phyloP scores from a whole-genome alignment of 1,140 invertebrate genomes.

The Harpegnathos saltator region DNA sequence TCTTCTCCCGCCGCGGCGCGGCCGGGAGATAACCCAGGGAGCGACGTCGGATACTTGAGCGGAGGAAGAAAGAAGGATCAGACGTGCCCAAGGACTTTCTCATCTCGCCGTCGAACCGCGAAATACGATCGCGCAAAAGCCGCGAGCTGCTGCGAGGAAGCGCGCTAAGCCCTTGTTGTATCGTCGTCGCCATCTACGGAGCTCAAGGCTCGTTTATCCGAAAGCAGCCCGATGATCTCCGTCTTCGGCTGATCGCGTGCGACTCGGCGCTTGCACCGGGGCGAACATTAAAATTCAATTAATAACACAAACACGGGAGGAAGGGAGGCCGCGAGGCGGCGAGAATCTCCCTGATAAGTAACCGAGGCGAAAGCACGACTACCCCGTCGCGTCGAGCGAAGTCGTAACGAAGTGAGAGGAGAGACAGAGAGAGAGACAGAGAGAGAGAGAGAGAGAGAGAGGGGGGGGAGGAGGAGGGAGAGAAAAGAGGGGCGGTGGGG shows the following conservation, averaged over 20 bases:
- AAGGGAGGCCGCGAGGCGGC: not conserved
- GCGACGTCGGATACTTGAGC: conserved; percentile 62
- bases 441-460: conserved; percentile 40
- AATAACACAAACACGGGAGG: conserved; percentile 45
- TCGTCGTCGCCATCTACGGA: conserved; percentile 1
- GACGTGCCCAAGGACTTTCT: conserved; percentile 57
- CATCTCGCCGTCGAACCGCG: conserved; percentile 17
- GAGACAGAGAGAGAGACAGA: no score
- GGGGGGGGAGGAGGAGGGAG: conserved; percentile 38
- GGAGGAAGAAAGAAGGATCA: conserved; percentile 61
- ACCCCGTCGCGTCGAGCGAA: conserved; percentile 62
- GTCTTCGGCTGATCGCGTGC: not conserved
- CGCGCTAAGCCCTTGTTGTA: not conserved
- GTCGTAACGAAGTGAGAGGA: conserved; percentile 52
- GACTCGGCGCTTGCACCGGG: not conserved
- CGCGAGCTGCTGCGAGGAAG: conserved; percentile 3
- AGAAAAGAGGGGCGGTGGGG: conserved; percentile 29
- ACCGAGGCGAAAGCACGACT: conserved; percentile 62
- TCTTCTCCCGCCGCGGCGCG: conserved; percentile 34
- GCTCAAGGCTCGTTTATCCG: not conserved
- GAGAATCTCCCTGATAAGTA: conserved; percentile 62
- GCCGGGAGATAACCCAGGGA: conserved; percentile 62
- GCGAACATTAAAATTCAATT: conserved; percentile 53
- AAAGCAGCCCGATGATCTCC: conserved; percentile 13
- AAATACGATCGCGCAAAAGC: conserved; percentile 34